Conservation (phyloP, 2,113 vertebrate genomes). For the Panurus biarmicus region DNA sequence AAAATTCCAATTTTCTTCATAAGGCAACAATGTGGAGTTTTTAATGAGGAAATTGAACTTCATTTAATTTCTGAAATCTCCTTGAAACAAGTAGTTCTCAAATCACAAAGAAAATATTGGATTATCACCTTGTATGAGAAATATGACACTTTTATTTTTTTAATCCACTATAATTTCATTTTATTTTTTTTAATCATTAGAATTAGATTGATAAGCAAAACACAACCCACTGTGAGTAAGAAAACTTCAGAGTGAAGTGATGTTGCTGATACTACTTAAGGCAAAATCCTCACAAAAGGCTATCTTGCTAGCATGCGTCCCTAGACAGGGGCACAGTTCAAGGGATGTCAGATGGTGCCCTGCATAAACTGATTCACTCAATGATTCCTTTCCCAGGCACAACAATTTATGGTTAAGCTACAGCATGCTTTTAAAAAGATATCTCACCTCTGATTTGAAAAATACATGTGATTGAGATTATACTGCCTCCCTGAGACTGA, state of each 20-base stretch:
- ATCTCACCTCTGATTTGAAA: background rate
- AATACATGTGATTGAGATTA: background rate
- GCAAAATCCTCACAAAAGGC: slow-evolving; percentile 7
- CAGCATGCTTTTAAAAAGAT: background rate
- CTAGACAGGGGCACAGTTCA: background rate
- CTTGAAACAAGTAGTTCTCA: slow-evolving; percentile 36
- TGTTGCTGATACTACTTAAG: slow-evolving; percentile 26
- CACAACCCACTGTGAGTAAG: background rate
- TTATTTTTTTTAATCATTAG: background rate
- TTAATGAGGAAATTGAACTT: slow-evolving; percentile 61
- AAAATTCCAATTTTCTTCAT: slow-evolving; percentile 48
- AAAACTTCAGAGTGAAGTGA: no score
- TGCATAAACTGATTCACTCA: background rate
- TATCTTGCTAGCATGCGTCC: background rate
- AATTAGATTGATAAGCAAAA: slow-evolving; percentile 36
- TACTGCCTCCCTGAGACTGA: background rate
- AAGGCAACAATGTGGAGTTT: slow-evolving; percentile 56
- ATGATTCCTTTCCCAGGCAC: background rate
- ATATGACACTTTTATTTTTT: slow-evolving; percentile 35
- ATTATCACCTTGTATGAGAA: slow-evolving; percentile 8
- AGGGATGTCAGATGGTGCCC: background rate
- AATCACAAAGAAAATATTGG: slow-evolving; percentile 32
- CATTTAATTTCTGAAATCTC: slow-evolving; percentile 53
- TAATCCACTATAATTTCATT: slow-evolving; percentile 51
- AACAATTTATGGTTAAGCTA: background rate